These are phyloP conservation scores for Myiagra hebetior DNA, from an alignment of 2,113 vertebrate species.

Conservation along the genomic window DNA sequence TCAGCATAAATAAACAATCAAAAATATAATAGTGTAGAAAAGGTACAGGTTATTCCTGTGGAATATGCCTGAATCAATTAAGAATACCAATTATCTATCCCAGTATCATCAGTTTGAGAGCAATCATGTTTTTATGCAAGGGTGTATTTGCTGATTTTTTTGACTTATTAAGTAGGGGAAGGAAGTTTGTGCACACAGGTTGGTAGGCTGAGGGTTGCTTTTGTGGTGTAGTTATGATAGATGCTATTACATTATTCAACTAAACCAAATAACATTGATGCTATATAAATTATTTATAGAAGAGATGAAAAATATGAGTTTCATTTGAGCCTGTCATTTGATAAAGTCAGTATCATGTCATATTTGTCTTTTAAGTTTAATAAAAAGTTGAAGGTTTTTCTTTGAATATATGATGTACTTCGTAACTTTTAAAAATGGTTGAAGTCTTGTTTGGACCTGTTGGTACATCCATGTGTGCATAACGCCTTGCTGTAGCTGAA, in stretches of 20 bases:
- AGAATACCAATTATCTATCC: background rate
- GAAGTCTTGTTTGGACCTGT: background rate
- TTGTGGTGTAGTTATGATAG: background rate
- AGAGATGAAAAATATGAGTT: background rate
- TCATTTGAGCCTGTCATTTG: background rate
- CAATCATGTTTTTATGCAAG: background rate
- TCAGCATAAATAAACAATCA: background rate
- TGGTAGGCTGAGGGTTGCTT: background rate
- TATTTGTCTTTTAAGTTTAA: background rate
- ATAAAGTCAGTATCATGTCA: background rate
- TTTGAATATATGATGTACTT: background rate
- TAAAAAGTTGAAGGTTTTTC: background rate
- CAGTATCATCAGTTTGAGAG: background rate
- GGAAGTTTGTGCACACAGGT: background rate
- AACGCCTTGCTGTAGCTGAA: background rate
- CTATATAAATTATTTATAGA: background rate
- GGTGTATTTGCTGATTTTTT: background rate
- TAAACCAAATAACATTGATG: background rate
- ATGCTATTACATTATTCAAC: background rate
- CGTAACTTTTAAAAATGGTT: background rate
- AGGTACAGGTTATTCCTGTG: background rate
- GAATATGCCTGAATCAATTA: background rate
- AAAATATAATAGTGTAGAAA: background rate
- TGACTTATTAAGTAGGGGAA: background rate
- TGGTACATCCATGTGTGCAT: rapidly evolving